Base-by-base conservation (phyloP, 2,113 vertebrate species). In the Mustela nigripes region DNA sequence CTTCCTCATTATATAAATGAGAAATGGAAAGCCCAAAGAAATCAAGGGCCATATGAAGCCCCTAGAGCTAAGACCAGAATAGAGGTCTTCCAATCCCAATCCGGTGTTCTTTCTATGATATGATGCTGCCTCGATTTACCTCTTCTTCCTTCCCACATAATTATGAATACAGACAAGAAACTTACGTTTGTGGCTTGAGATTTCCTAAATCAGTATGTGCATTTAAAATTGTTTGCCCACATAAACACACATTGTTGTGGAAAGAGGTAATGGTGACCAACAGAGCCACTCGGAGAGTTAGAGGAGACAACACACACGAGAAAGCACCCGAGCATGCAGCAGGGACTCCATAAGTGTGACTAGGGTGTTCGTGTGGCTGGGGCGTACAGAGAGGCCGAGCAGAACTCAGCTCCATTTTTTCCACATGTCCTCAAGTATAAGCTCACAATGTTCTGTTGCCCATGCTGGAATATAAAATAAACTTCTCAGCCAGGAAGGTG, bases 401-500 rank as follows among this genome's bases (percentile, higher is more conserved):
- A 78, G 22, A 82, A 93, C 65, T 60, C 50, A 84, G 76, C 39
- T 85, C 93, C 80, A 39, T 80, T 97, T 86, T 39, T 73, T 53
- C 39, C 45, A 45, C 22, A 74, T 19, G 45, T 89, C 76, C 82
- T 91, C 36, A 62, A 91, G 48, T 19, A n/a, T 11, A 83, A 67
- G 69, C 82, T 96, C 58, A 73, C 39, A 26, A 48, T 33, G 62
- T 95, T 94, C 95, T 71, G 84, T n/a, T 74, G 62, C 62, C 91
- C 85, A 86, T 62, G 67, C 26, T 81, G 39, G 84, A 95, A 90
- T 69, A 93, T 19, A 84, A 96, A 96, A 97, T 84, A 91, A 96
- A 89, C 24, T 95, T 97, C 94, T 95, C 94, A 82, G 95, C 89
- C 97, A 94, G 89, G 42, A 95, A 96, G 95, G 85, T 93, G 42